Base-by-base conservation (phyloP, 2,113 vertebrate genomes). In the Miniopterus natalensis region DNA sequence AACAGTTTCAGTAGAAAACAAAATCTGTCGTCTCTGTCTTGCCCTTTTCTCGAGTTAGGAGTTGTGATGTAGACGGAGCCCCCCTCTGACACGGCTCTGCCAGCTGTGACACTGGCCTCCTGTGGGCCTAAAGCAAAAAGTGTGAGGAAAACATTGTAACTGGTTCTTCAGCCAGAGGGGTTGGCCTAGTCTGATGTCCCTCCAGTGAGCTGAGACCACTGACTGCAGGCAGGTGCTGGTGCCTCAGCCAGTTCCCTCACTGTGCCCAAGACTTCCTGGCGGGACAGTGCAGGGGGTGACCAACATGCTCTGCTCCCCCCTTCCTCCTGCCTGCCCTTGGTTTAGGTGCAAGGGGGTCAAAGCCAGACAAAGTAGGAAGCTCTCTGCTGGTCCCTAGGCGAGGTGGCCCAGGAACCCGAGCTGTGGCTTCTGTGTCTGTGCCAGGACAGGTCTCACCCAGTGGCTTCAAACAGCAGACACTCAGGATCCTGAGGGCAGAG, bases 1-100 rank as follows among this genome's bases (percentile, higher is more conserved):
- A 97, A 96, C 40, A 27, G 51, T 97, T 97, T 97, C 93, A 83
- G 40, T 94, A 97, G 89, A 97, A 97, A 96, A 90, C 80, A 23
- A 2, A 65, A 31, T 25, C 12, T 42, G 42, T 77, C 55, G 65
- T 53, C 40, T 93, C 5, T 68, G 88, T 90, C 71, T 77, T 88
- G 21, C n/a, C 65, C 85, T 91, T 29, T 6, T 2, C 11, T 45
- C 1, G 5, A 13, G 12, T 23, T 8, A 36, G 27, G 27, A 45
- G 5, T 20, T 65, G 63, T 15, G 31, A 0, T 83, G 75, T 27
- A 5, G 27, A 23, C 1, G 0, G 11, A 6, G 2, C 10, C 27
- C 14, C 17, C 21, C 10, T 14, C 13, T 29, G 18, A 27, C 40
- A 10, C 1, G 25, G 36, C 20, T 20, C 31, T 2, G 27, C 4